Conservation (phyloP, 2,113 vertebrate species). For the Aptenodytes forsteri region DNA sequence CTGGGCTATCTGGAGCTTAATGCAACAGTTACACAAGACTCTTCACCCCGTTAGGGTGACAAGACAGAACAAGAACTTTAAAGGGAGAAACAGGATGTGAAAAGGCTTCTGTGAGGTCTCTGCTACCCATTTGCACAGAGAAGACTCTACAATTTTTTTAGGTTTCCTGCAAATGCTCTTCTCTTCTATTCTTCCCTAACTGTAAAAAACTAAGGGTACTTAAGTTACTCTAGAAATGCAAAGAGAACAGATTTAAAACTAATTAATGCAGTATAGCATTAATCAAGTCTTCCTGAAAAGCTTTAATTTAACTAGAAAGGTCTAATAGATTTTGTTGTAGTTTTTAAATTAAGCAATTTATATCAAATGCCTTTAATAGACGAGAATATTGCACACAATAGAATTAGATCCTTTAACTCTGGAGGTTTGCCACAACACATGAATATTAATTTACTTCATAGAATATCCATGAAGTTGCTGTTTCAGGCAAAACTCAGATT, state of each 20-base stretch:
- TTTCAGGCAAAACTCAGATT: not conserved
- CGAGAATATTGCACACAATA: not conserved
- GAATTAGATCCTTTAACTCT: not conserved
- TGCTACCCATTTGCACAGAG: not conserved
- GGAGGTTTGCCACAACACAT: not conserved
- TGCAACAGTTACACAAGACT: not conserved
- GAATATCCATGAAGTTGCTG: not conserved
- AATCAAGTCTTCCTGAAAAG: not conserved
- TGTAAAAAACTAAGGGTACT: not conserved
- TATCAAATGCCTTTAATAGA: not conserved
- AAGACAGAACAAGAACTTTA: not conserved
- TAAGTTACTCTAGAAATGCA: not conserved
- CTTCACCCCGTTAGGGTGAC: fast-evolving
- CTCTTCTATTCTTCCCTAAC: not conserved
- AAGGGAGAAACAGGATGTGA: not conserved
- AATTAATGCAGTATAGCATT: not conserved
- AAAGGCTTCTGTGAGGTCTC: not conserved
- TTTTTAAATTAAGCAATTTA: not conserved
- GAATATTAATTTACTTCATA: not conserved
- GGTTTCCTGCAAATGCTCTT: not conserved
- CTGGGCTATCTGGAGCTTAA: not conserved
- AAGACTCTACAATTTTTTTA: not conserved
- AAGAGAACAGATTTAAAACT: not conserved
- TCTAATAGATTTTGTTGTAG: not conserved
- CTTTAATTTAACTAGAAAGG: not conserved